Conservation (phyloP, 2,888 invertebrate species). For the Pheosia tremula region DNA sequence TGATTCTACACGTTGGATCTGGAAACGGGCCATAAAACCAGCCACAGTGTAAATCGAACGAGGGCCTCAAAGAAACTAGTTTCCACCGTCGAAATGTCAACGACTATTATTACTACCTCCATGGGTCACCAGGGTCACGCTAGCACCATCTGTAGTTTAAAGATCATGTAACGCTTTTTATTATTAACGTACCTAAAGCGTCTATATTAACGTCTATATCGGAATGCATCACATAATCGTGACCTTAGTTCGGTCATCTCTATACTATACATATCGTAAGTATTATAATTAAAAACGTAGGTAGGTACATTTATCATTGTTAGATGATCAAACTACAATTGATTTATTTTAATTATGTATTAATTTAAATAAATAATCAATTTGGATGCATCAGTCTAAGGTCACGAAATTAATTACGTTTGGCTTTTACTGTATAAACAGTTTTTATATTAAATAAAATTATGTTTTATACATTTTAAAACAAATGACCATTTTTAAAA, state of each 20-base stretch:
- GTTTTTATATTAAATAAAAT: background rate
- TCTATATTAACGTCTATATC: background rate
- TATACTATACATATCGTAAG: background rate
- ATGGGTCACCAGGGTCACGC: slow-evolving; percentile 62
- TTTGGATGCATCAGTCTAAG: background rate
- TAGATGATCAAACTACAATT: background rate
- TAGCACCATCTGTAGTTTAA: slow-evolving; percentile 37
- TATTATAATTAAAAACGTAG: background rate
- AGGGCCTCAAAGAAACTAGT: slow-evolving; percentile 67
- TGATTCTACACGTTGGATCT: slow-evolving; percentile 34
- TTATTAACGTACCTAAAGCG: slow-evolving; percentile 6
- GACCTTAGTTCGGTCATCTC: background rate
- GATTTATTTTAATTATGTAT: background rate
- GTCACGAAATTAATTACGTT: background rate
- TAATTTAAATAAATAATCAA: background rate
- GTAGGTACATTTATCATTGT: background rate
- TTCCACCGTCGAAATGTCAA: slow-evolving; percentile 71
- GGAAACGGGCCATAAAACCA: slow-evolving; percentile 50
- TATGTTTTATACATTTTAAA: too few species aligned
- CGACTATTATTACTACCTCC: slow-evolving; percentile 68
- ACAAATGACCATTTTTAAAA: too few species aligned
- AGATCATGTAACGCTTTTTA: slow-evolving; percentile 30
- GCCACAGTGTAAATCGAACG: slow-evolving; percentile 44
- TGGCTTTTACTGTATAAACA: slow-evolving; percentile 1
- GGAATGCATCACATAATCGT: background rate